Evolutionary conservation across 2,113 vertebrate genomes (phyloP), one percentile per base, ranked within the genome.

Genomic region (Clarias magur): DNA sequence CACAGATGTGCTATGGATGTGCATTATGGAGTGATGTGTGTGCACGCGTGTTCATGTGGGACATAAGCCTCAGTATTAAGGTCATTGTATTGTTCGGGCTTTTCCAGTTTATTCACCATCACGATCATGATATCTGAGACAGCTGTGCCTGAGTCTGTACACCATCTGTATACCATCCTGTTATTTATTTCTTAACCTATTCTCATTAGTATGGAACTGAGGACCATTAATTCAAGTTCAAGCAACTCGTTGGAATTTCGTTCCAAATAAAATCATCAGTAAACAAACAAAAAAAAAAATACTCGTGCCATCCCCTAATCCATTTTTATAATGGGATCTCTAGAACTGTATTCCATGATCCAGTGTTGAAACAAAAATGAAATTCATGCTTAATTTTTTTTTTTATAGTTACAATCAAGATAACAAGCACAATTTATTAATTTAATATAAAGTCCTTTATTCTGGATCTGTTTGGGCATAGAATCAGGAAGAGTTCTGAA

Each of bases 51-150:
- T 42, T 4, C 42, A 16, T 78, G 53, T 57, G 34, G 84, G 54
- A 79, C 27, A 42, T 60, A 53, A 84, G 79, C 65, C 73, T 42
- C 78, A 53, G 86, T 89, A 85, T 89, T 89, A 88, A 88, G 72
- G 86, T 85, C 86, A 79, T 0, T n/a, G 25, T 10, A 83, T 73
- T 15, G n/a, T 60, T 53, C 75, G 48, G 2, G 57, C 63, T 67
- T 80, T 81, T 21, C 48, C 62, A 38, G 63, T 56, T 57, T 82
- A 57, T 80, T 89, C 30, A 65, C 4, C 10, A 53, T 68, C 67
- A 63, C 70, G 75, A n/a, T 76, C 17, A 76, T 16, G 30, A 15
- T 16, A 59, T n/a, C 7, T 21, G 9, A 63, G 15, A 83, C 3
- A 5, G 59, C 65, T 83, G 60, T 79, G 79, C 27, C 21, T n/a